Base-by-base conservation (phyloP, 2,797 vertebrate genomes). In the Cetoscarus ocellatus region DNA sequence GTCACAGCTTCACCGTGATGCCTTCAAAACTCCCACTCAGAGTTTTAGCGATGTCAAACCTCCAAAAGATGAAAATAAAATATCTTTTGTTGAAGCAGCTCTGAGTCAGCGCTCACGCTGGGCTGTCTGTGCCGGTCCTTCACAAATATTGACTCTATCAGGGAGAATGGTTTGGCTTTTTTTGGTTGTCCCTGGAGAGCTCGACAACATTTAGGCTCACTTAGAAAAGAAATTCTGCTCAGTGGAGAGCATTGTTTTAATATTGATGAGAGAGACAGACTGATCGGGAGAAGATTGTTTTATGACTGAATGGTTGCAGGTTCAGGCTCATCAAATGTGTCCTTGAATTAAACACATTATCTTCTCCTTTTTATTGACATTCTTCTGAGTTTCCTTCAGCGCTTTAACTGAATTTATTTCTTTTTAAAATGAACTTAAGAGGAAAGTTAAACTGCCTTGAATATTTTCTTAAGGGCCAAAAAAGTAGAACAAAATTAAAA, bases 81-180 rank as follows among this genome's bases (percentile, higher is more conserved):
- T n/a, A 12, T 6, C 48, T 78, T 70, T 79, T 76, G 69, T 83
- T 51, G 43, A 58, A 84, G 70, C 40, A 62, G 55, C 67, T 43
- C 54, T 73, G 88, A 88, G 63, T 85, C 84, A 82, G 81, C 81
- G 59, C 67, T 85, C 77, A 61, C 69, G 54, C 70, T 34, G 77
- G 83, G 81, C 61, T 68, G 71, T 71, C 74, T 75, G 56, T 39
- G 68, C 56, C 6, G n/a, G n/a, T 62, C 58, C 72, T 77, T 53
- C 57, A 75, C 62, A 67, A 67, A 50, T 67, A 60, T 72, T 75
- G 63, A 76, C 79, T 71, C 57, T 36, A 62, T 77, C 60, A 35
- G 40, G 39, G 45, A 42, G 55, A 13, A 36, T 8, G 40, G n/a
- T 67, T 42, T 34, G 63, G 57, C 27, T 27, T 27, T 44, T 73